These are phyloP conservation scores for Myotis myotis DNA, from an alignment of 2,797 vertebrate genomes.

Conservation along the genomic window DNA sequence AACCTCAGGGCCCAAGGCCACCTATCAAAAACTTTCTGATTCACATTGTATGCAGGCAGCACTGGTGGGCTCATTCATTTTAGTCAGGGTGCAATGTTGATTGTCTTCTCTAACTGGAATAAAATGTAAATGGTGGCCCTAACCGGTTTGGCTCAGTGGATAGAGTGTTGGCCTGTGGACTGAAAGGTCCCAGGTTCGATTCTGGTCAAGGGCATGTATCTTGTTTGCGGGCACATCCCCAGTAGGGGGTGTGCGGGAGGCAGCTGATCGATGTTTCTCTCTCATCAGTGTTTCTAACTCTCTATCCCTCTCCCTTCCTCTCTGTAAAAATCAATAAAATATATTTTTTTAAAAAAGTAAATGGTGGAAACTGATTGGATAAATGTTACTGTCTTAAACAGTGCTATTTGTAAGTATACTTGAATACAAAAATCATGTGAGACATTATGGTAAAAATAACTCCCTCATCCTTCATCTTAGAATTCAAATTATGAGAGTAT, in stretches of 20 bases:
- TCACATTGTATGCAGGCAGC: background rate
- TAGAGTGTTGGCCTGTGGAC: too few species aligned
- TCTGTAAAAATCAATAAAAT: too few species aligned
- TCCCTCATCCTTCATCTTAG: constrained; percentile 80
- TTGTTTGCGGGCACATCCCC: too few species aligned
- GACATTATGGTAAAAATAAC: background rate
- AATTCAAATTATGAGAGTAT: constrained; percentile 98
- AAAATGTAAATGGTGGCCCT: background rate
- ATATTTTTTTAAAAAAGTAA: background rate
- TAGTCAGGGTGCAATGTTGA: background rate
- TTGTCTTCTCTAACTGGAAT: constrained; percentile 24
- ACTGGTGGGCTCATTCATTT: background rate
- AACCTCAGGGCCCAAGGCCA: background rate
- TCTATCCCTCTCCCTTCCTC: too few species aligned
- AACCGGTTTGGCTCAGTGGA: too few species aligned
- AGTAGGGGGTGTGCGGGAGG: too few species aligned
- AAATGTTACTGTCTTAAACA: background rate
- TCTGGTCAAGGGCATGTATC: too few species aligned
- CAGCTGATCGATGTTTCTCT: too few species aligned
- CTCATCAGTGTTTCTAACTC: too few species aligned
- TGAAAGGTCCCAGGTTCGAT: too few species aligned
- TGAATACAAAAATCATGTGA: background rate
- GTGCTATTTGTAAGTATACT: background rate
- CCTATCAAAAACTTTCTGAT: background rate
- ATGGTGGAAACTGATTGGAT: background rate